Conservation (phyloP, 2,888 invertebrate species). For the Oligia latruncula region DNA sequence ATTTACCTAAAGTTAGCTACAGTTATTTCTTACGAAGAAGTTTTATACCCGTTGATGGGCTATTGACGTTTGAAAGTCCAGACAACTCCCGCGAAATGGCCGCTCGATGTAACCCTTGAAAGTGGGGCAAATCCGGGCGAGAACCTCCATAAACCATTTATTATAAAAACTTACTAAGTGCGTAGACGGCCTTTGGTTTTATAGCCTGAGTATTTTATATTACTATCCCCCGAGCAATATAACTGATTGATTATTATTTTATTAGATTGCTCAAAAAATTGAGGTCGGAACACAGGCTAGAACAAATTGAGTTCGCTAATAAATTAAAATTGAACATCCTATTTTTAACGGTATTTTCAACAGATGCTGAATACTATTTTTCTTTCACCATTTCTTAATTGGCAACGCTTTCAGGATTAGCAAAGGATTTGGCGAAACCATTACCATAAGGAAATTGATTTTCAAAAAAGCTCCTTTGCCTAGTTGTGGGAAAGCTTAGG, state of each 20-base stretch:
- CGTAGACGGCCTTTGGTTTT: conserved; percentile 41
- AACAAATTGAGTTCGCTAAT: conserved; percentile 26
- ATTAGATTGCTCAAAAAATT: conserved; percentile 32
- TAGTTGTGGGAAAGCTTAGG: background rate
- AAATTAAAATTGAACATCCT: conserved; percentile 22
- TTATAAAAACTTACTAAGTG: conserved; percentile 61
- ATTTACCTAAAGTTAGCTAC: conserved; percentile 1
- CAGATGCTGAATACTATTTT: background rate
- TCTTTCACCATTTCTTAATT: background rate
- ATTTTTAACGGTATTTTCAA: background rate
- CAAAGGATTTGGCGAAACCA: background rate
- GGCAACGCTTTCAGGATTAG: background rate
- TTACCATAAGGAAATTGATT: background rate
- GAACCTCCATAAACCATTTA: conserved; percentile 58
- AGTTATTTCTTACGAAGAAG: conserved; percentile 30
- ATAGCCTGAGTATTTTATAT: conserved; percentile 50
- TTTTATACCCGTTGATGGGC: conserved; percentile 16
- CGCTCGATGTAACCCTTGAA: conserved; percentile 58
- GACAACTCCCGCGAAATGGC: conserved; percentile 55
- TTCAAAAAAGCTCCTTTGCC: background rate
- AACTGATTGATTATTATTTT: conserved; percentile 52
- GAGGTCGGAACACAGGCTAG: background rate
- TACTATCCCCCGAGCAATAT: conserved; percentile 36
- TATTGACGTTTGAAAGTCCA: conserved; percentile 46
- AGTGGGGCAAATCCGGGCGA: conserved; percentile 51